phyloP scores from a whole-genome alignment of 2,113 vertebrate species.

The Odocoileus hemionus region DNA sequence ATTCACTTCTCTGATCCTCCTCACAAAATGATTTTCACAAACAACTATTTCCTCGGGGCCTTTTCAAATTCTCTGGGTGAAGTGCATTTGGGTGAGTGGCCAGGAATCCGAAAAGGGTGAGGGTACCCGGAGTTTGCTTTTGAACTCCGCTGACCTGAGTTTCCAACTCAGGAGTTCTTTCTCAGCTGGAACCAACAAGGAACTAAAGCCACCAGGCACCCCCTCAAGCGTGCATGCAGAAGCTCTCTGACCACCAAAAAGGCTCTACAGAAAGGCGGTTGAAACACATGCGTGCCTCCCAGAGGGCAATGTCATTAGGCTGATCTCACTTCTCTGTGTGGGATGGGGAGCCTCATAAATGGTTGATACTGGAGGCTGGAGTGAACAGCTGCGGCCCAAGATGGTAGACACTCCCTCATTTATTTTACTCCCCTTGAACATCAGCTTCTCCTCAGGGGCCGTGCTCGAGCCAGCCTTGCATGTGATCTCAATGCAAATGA shows the following conservation, averaged over 20 bases:
- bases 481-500: not conserved
- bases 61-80: conserved; percentile 45
- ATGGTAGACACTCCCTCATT: not conserved
- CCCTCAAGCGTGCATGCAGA: not conserved
- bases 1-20: not conserved
- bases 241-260: not conserved
- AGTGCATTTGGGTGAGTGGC: conserved; percentile 33
- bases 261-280: not conserved
- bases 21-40: conserved; percentile 34
- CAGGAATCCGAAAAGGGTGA: conserved; percentile 50
- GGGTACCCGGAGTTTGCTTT: not conserved
- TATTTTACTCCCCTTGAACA: not conserved
- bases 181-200: conserved; percentile 56
- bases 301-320: not conserved
- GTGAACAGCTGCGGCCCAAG: not conserved
- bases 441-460: not conserved
- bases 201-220: not conserved
- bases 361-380: not conserved
- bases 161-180: conserved; percentile 44
- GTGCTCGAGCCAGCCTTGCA: not conserved
- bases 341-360: not conserved
- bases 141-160: conserved; percentile 25
- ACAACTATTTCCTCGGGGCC: conserved; percentile 35
- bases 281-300: not conserved
- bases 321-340: not conserved